Conservation (phyloP, 2,113 vertebrate genomes). For the Hypanus sabinus region DNA sequence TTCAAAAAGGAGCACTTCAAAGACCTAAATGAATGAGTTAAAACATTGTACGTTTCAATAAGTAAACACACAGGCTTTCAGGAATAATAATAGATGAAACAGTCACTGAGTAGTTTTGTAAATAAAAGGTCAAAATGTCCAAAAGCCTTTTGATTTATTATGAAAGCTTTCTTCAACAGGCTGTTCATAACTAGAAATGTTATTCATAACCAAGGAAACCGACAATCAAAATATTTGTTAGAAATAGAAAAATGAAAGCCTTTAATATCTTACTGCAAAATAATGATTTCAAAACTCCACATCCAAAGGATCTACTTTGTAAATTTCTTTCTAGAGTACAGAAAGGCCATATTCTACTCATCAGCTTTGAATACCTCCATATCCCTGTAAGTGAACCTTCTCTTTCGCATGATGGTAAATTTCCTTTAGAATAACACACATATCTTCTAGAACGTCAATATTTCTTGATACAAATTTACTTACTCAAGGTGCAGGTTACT, state of each 20-base stretch:
- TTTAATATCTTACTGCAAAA: not conserved
- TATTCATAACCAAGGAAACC: not conserved
- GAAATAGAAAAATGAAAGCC: not conserved
- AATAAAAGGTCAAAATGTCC: not conserved
- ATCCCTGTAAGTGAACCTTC: not conserved
- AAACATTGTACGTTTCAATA: not conserved
- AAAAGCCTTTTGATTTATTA: not conserved
- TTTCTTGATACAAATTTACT: not conserved
- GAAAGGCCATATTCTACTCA: not conserved
- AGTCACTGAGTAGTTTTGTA: not conserved
- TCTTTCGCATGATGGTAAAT: too few relatives aligned
- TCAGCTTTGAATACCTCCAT: not conserved
- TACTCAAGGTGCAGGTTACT: not conserved
- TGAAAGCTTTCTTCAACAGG: slow-evolving; percentile 2
- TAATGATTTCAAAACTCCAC: not conserved
- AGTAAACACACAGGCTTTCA: not conserved
- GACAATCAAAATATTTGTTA: not conserved
- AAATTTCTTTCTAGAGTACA: not conserved
- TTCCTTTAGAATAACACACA: not conserved
- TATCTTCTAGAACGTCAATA: not conserved
- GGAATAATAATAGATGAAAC: not conserved
- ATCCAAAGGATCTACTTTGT: not conserved
- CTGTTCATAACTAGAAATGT: not conserved
- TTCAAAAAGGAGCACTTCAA: not conserved
- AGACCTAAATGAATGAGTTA: not conserved